Base-by-base conservation (phyloP, 2,888 invertebrate genomes). In the Diarsia brunnea region DNA sequence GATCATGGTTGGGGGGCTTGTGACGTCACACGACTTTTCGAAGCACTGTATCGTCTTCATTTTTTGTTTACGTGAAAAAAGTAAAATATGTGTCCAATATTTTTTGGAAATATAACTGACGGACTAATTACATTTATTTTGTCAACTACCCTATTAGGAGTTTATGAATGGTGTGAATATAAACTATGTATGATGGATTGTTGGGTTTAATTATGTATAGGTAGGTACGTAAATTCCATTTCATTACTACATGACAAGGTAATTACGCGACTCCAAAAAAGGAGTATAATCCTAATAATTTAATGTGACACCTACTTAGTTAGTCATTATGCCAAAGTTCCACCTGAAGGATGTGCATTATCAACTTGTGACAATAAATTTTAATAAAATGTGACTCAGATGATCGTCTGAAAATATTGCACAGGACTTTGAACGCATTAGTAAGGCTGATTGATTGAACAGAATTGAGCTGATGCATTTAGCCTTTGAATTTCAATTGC, bases 301-400 rank as follows among this genome's bases (percentile, higher is more conserved):
- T 1, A 14, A 45, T 51, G 2, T 51, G 31, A 27, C 11, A 14
- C 16, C 19, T 38, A 58, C 10, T 5, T 49, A 16, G 7, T 10
- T 21, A 49, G 16, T 71, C 16, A 49, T 43, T 27, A 79, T 4
- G 4, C 1, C 63, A 72, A 58, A 64, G 38, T 77, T 12, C 24
- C 16, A 55, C 16, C 21, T 45, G 53, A 24, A 58, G 43, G 55
- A 11, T 27, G 21, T 55, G 10, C 31, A 76, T 21, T 21, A 38
- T n/a, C 0, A 38, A 27, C 5, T 19, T 55, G 3, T 55, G 43
- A 51, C 27, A 51, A 61, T 43, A 14, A 7, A 45, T 31, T 45
- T 55, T n/a, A 73, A 31, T 27, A 71, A 45, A 16, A 43, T 14
- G 14, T 53, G 27, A 72, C 51, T 27, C 43, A 19, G 19, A 72